Base-by-base conservation (phyloP, 2,113 vertebrate species). In the Sceloporus tristichus region DNA sequence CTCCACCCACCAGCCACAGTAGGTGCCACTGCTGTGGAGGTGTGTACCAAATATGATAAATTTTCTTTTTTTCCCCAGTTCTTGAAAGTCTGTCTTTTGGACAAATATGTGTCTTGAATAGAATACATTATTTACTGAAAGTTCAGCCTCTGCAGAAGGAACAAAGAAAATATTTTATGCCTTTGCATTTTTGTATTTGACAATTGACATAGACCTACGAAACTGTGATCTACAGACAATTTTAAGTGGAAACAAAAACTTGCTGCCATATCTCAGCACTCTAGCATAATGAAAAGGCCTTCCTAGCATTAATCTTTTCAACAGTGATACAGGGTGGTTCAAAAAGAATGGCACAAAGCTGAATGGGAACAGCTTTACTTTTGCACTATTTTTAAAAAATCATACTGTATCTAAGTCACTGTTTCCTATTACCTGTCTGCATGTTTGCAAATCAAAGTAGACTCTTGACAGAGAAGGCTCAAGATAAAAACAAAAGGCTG, bases 221-320 rank as follows among this genome's bases (percentile, higher is more conserved):
- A 78, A 85, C 66, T 0, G 0, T 54, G 14, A 38, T 34, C 34
- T 40, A 76, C 40, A 89, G 21, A 70, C 21, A 77, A 18, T 77
- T 13, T 6, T 10, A 85, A 83, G 5, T 71, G 21, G 8, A 85
- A 27, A 13, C 78, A 16, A 48, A 38, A 65, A 5, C 18, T 76
- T 83, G 0, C 34, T 81, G 0, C 82, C 11, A n/a, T 66, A 68
- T 56, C 25, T 91, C 78, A 75, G 38, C 13, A 81, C 90, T 84
- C 89, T 1, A 21, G 18, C 23, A 0, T 21, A 0, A 1, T n/a
- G 42, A 48, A 73, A 84, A 34, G 7, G 5, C 9, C 34, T 0
- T 84, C 84, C 79, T 85, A 54, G 75, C 78, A 53, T 85, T 90
- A 66, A 53, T 25, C n/a, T 91, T 89, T 91, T 29, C 34, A 80